Evolutionary conservation across 1,140 invertebrate species (phyloP).

Genomic region (Apolygus lucorum): DNA sequence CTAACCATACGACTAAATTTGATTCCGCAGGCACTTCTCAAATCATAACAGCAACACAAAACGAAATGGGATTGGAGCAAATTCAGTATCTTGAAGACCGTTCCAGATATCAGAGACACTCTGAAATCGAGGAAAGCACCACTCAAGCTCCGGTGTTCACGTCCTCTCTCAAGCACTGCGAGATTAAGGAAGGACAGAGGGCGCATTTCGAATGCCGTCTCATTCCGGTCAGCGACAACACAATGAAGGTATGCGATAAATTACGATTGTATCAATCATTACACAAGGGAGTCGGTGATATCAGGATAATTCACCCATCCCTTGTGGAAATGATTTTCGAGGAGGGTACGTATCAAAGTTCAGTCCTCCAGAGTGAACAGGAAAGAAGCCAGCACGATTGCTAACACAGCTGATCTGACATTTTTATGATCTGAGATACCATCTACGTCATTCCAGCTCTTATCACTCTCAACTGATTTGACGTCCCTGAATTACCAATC

Average conservation of each 20-base stretch:
- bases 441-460: too few species aligned
- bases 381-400: too few species aligned
- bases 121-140: conserved; percentile 69
- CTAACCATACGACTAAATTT: too few species aligned
- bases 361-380: too few species aligned
- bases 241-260: conserved; percentile 77
- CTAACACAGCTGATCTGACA: background rate
- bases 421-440: too few species aligned
- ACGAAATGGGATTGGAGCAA: conserved; percentile 73
- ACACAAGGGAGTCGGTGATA: too few species aligned
- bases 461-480: too few species aligned
- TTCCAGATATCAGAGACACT: conserved; percentile 61
- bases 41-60: conserved; percentile 73
- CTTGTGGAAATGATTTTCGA: too few species aligned
- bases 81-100: conserved; percentile 80
- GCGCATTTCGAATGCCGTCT: conserved; percentile 93
- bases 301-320: too few species aligned
- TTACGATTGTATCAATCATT: too few species aligned
- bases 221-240: conserved; percentile 90
- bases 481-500: too few species aligned
- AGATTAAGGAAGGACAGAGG: conserved; percentile 89
- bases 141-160: conserved; percentile 86
- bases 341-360: too few species aligned
- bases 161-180: conserved; percentile 77
- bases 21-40: conserved; percentile 45